Evolutionary conservation across 2,797 vertebrate genomes (phyloP), one percentile per base, ranked within the genome.

Genomic region (Synaphobranchus kaupii): DNA sequence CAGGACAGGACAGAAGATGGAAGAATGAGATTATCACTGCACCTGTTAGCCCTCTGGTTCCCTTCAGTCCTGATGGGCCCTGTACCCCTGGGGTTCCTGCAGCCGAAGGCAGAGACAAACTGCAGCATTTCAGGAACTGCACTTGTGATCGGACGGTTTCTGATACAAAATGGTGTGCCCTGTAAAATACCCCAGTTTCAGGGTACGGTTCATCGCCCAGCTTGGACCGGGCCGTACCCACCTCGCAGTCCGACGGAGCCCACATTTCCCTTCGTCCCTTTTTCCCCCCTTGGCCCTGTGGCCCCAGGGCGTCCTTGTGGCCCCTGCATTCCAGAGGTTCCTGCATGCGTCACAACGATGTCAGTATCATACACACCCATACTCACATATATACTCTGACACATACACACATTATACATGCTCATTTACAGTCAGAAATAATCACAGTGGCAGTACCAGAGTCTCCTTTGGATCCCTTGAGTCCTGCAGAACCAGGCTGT

Each of bases 261-360:
- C 13, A 3, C 60, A 78, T 44, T 66, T 39, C 86, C 86, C 20
- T 9, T 54, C 17, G 47, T 48, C 17, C 78, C 86, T 25, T 22
- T 86, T 17, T 86, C 34, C 80, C 86, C 86, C 28, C 39, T 71
- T 28, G 60, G 20, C 22, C 80, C 86, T 87, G 86, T 13, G 47
- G 39, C 6, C 76, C 76, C 71, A 22, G 76, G 15, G 6, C 17
- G 17, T 1, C 76, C 76, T 47, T 4, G 76, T 80, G 15, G 9
- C 13, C 81, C 81, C 9, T 22, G 22, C 9, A 28, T 28, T 83
- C 81, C 81, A 13, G 81, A 52, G 17, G 47, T n/a, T 12, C 48
- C 81, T 83, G 50, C 12, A 52, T 28, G 13, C 10, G 54, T 9
- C 81, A 83, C 25, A 47, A 48, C 78, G 28, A 25, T 47, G 47